Evolutionary conservation across 2,113 vertebrate genomes (phyloP).

Genomic region (Lonchura striata): DNA sequence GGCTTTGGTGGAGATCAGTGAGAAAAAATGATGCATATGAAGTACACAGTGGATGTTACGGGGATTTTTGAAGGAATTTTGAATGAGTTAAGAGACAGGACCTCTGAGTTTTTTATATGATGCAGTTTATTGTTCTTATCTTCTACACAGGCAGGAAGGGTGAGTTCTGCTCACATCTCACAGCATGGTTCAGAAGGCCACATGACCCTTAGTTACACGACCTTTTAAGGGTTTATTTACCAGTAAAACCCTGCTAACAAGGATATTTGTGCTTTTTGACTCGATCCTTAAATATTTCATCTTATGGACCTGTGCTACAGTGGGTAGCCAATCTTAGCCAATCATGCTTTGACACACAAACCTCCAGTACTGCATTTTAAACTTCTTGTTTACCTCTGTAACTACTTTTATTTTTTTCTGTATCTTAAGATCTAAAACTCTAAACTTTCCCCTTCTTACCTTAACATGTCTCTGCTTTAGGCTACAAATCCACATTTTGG

Average conservation of each 20-base stretch:
- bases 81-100: neutral
- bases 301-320: neutral
- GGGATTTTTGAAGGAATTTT: neutral
- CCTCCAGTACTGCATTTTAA: neutral
- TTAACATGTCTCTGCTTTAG: neutral
- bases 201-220: neutral
- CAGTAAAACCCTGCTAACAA: neutral
- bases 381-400: neutral
- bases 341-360: neutral
- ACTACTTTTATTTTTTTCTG: neutral
- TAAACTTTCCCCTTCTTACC: neutral
- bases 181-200: neutral
- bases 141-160: neutral
- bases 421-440: neutral
- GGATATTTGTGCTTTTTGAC: neutral
- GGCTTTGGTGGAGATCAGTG: neutral
- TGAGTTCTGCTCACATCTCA: neutral
- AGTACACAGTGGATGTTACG: neutral
- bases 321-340: neutral
- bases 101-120: neutral
- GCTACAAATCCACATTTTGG: neutral
- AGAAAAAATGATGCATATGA: accelerated
- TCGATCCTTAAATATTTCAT: neutral
- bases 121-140: neutral
- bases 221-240: neutral